Percentiles rank a stretch among this genome's conserved stretches.
These are phyloP conservation scores for Eulacestoma nigropectus DNA, from an alignment of 2,113 vertebrate genomes.

Conservation along the genomic window DNA sequence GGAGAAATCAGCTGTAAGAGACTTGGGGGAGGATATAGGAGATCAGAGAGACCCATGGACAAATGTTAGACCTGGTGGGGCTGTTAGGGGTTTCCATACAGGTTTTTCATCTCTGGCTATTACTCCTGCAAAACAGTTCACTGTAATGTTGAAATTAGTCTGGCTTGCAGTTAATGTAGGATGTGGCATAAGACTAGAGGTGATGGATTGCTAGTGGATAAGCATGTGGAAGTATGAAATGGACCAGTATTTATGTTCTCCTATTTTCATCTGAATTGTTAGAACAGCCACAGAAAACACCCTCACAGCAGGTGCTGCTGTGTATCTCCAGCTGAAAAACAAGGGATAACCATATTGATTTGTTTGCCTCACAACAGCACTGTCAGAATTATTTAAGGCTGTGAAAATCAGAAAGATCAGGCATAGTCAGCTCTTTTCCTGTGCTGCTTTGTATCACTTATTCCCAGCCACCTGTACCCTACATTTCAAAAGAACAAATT, in stretches of 20 bases:
- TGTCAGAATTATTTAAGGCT: neutral
- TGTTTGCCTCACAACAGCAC: neutral
- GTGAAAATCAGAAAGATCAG: neutral
- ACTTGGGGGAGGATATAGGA: neutral
- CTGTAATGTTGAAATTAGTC: neutral
- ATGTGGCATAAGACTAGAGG: neutral
- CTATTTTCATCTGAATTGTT: neutral
- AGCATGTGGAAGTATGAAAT: neutral
- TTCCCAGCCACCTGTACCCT: neutral
- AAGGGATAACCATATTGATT: neutral
- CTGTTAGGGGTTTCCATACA: neutral
- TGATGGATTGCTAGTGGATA: too few species aligned
- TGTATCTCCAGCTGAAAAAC: neutral
- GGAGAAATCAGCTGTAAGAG: neutral
- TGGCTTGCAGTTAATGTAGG: neutral
- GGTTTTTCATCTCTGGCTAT: neutral
- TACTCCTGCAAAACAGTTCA: neutral
- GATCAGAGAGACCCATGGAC: neutral
- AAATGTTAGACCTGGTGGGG: neutral
- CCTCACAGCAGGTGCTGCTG: neutral
- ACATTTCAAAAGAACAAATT: neutral
- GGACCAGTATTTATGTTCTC: neutral
- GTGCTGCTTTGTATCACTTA: neutral
- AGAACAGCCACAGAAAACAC: neutral
- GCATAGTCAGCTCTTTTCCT: neutral